Evolutionary conservation across 64 coral and sea anemone species (phyloP).

Genomic region (Stichodactyla mertensii): DNA sequence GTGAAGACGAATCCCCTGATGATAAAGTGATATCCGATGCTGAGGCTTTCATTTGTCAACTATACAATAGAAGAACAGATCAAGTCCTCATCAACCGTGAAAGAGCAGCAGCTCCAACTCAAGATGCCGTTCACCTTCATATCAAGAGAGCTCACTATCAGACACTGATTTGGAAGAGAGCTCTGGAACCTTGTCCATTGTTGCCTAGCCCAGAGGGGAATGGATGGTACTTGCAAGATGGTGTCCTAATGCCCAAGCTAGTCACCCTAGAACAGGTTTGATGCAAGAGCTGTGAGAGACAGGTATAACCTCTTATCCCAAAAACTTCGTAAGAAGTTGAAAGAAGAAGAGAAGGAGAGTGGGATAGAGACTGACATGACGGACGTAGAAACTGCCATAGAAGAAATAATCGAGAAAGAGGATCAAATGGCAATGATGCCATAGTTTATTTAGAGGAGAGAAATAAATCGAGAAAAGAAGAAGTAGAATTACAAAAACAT

Average conservation of each 20-base stretch:
- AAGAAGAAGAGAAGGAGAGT: slow-evolving; percentile 37
- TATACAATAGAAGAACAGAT: too few relatives aligned
- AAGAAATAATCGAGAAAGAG: slow-evolving; percentile 30
- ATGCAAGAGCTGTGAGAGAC: too few relatives aligned
- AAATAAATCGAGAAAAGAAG: too few relatives aligned
- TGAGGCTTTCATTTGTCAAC: too few relatives aligned
- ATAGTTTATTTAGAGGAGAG: too few relatives aligned
- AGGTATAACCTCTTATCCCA: slow-evolving; percentile 5
- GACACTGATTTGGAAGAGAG: background rate
- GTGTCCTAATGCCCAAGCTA: background rate
- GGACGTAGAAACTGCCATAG: slow-evolving; percentile 30
- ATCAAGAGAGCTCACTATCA: background rate
- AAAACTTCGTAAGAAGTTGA: slow-evolving; percentile 25
- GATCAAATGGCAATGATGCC: too few relatives aligned
- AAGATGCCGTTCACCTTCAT: slow-evolving; percentile 1
- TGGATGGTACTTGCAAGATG: background rate
- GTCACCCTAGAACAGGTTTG: too few relatives aligned
- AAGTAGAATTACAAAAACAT: too few relatives aligned
- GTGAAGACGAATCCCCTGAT: too few relatives aligned
- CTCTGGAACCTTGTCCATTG: background rate
- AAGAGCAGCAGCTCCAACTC: background rate
- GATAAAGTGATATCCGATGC: too few relatives aligned
- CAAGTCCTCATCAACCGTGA: too few relatives aligned
- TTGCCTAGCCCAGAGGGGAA: slow-evolving; percentile 11
- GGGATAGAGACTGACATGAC: slow-evolving; percentile 50